These are phyloP conservation scores for Apostichopus leukothele DNA, from an alignment of 53 echinoderm and acorn worm species.

Conservation along the genomic window DNA sequence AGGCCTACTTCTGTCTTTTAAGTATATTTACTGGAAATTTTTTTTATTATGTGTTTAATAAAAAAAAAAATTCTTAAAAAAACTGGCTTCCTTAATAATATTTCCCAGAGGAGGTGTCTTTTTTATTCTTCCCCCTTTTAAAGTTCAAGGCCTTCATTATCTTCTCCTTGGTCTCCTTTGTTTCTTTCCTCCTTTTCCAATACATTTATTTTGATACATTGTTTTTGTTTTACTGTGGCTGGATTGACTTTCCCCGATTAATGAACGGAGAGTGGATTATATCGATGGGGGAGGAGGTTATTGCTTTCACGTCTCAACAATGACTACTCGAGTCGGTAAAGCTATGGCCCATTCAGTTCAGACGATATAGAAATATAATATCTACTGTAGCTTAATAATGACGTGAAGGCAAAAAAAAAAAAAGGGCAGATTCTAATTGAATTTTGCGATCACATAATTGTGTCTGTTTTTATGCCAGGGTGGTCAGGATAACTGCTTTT, in stretches of 20 bases:
- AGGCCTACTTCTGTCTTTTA: background rate
- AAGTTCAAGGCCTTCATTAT: background rate
- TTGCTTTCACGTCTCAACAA: background rate
- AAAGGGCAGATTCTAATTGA: constrained; percentile 29
- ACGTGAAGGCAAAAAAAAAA: background rate
- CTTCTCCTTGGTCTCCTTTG: background rate
- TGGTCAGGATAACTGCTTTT: background rate
- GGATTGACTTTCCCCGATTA: background rate
- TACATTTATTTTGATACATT: background rate
- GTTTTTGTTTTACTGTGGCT: background rate
- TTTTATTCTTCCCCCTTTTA: background rate
- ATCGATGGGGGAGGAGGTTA: background rate
- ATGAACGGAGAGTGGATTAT: background rate
- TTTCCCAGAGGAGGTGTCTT: background rate
- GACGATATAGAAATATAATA: constrained; percentile 13
- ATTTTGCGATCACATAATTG: constrained; percentile 37
- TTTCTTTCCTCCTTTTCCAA: background rate
- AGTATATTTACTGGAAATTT: background rate
- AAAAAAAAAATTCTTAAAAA: background rate
- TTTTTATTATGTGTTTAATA: background rate
- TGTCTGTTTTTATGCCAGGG: background rate
- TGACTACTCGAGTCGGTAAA: background rate
- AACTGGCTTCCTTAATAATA: background rate
- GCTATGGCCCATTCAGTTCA: background rate
- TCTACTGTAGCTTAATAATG: background rate